Conservation (phyloP, 2,113 vertebrate genomes). For the Agapornis roseicollis region DNA sequence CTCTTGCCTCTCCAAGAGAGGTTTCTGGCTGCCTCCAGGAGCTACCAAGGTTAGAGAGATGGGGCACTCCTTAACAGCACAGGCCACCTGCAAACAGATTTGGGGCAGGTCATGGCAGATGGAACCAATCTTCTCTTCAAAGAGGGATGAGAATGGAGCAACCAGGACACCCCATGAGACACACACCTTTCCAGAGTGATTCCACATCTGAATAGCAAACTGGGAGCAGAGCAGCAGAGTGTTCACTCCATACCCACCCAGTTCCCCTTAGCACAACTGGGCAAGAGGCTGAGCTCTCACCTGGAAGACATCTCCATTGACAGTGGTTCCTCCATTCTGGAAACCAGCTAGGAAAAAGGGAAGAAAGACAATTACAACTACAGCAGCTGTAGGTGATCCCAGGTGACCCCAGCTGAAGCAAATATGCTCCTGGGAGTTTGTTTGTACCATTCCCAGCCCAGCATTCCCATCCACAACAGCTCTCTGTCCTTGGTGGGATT, state of each 20-base stretch:
- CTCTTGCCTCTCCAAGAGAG: background rate
- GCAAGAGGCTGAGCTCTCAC: slow-evolving; percentile 75
- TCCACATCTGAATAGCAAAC: background rate
- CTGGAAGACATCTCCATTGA: slow-evolving; percentile 93
- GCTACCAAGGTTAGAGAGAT: background rate
- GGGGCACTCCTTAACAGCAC: background rate
- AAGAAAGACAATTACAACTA: slow-evolving; percentile 4
- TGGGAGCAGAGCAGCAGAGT: background rate
- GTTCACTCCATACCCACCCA: background rate
- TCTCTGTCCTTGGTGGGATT: background rate
- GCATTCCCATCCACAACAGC: background rate
- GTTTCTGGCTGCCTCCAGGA: background rate
- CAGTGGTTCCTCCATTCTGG: slow-evolving; percentile 77
- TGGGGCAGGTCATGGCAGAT: background rate
- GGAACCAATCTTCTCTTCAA: background rate
- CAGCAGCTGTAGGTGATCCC: background rate
- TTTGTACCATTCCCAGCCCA: background rate
- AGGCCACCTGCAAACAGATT: background rate
- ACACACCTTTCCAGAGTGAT: background rate
- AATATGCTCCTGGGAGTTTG: background rate
- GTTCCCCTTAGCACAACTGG: background rate
- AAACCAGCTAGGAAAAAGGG: slow-evolving; percentile 74
- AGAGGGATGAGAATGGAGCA: background rate
- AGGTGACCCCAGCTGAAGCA: background rate
- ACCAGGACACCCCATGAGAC: background rate